These are phyloP conservation scores for Hipparchia semele DNA, from an alignment of 2,888 invertebrate genomes.

Conservation along the genomic window DNA sequence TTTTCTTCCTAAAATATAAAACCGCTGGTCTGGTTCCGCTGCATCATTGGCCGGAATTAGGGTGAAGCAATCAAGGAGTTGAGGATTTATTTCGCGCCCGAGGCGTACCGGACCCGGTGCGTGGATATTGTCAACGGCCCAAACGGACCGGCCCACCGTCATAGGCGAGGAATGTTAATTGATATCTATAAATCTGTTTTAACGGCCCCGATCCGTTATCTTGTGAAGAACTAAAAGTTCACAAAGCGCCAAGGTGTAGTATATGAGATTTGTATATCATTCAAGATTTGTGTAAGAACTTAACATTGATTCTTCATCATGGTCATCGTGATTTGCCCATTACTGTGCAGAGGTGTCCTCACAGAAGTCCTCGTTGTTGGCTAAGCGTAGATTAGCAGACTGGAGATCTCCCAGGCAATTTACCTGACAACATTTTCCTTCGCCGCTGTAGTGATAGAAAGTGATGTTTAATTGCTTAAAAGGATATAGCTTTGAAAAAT, in stretches of 20 bases:
- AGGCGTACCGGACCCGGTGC: constrained; percentile 38
- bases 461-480: no score
- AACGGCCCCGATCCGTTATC: constrained; percentile 10
- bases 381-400: no score
- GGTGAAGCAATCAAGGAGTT: constrained; percentile 68
- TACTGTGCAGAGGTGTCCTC: no score
- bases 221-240: neutral
- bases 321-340: no score
- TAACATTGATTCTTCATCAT: no score
- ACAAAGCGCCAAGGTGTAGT: neutral
- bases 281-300: no score
- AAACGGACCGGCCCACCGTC: constrained; percentile 11
- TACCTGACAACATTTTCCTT: no score
- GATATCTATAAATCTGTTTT: constrained; percentile 21
- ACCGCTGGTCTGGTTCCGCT: neutral
- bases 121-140: constrained; percentile 34
- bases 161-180: constrained; percentile 30
- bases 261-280: neutral
- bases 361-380: no score
- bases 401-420: no score
- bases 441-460: no score
- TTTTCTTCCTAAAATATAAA: no score
- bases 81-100: constrained; percentile 62
- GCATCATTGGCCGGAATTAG: neutral
- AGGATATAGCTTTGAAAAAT: no score